Conservation (phyloP, 2,888 invertebrate genomes). For the Plagiodera versicolora region DNA sequence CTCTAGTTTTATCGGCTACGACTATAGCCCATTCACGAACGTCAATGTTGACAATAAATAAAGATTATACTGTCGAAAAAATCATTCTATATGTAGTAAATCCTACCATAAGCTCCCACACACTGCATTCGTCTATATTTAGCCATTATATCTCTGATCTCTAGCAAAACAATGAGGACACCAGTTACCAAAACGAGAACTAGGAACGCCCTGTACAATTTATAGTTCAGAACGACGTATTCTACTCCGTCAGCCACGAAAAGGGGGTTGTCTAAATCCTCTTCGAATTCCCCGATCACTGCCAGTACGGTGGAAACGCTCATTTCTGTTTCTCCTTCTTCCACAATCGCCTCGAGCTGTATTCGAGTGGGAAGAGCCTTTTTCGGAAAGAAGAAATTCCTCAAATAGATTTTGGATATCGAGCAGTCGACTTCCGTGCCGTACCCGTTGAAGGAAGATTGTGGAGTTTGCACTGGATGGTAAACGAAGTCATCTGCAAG, state of each 20-base stretch:
- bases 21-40: neutral
- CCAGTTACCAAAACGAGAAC: constrained; percentile 22
- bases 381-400: neutral
- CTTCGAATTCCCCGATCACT: neutral
- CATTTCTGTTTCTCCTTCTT: neutral
- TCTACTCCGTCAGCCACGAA: constrained; percentile 24
- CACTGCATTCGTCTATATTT: constrained; percentile 9
- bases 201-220: constrained; percentile 33
- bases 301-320: neutral
- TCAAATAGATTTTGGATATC: neutral
- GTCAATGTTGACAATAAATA: neutral
- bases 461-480: neutral
- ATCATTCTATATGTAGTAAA: constrained; percentile 17
- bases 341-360: neutral
- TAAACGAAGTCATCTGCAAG: neutral
- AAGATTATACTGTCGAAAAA: neutral
- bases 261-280: constrained; percentile 15
- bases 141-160: constrained; percentile 28
- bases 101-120: neutral
- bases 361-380: neutral
- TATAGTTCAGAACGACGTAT: constrained; percentile 35
- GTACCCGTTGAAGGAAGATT: neutral
- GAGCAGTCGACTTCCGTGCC: neutral
- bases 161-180: constrained; percentile 26
- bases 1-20: too few species aligned